Percentiles rank a stretch among this genome's conserved stretches.
These are phyloP conservation scores for Antheraea yamamai DNA, from an alignment of 2,888 invertebrate genomes.

Conservation along the genomic window DNA sequence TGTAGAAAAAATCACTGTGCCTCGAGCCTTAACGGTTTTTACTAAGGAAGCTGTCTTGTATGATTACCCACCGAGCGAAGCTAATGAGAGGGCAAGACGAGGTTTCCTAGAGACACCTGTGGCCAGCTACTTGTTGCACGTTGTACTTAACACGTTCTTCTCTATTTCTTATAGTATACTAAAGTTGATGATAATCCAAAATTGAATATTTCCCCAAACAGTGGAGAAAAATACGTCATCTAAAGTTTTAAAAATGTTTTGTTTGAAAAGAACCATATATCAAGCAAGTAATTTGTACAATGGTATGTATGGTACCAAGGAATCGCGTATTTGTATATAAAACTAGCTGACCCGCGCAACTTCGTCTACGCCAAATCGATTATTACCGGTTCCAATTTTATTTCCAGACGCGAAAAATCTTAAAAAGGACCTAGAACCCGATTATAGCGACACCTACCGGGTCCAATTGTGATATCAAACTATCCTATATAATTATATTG, in stretches of 20 bases:
- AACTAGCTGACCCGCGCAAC: no score
- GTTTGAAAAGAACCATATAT: neutral
- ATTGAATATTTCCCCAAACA: neutral
- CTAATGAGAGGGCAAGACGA: conserved; percentile 39
- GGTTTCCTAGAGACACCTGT: conserved; percentile 30
- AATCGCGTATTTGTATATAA: neutral
- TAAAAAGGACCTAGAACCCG: no score
- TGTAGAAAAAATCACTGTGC: neutral
- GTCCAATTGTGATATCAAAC: no score
- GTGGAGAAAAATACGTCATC: neutral
- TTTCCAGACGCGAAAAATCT: no score
- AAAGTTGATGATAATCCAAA: neutral
- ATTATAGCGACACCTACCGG: no score
- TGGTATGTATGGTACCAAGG: neutral
- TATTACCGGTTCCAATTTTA: no score
- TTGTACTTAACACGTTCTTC: conserved; percentile 15
- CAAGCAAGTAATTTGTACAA: neutral
- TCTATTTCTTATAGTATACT: neutral
- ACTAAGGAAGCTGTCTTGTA: conserved; percentile 46
- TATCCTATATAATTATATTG: no score
- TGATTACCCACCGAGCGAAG: conserved; percentile 53
- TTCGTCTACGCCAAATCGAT: no score
- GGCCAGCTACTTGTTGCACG: conserved; percentile 32
- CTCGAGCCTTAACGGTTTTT: neutral
- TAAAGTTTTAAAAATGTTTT: neutral